Base-by-base conservation (phyloP, 2,797 vertebrate genomes). In the Tympanoctomys barrerae region DNA sequence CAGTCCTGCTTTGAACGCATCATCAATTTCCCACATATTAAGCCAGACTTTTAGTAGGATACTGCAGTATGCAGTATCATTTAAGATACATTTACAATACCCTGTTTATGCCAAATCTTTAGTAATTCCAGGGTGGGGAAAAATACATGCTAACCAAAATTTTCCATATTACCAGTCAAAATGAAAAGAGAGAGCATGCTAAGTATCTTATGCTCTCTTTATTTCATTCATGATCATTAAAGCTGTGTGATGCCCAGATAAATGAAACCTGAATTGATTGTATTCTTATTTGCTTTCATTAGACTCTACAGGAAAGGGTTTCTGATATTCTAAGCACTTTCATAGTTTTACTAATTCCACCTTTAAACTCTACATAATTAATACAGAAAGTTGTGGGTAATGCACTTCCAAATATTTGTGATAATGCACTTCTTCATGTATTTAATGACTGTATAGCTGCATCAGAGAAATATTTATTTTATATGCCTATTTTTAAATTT, bases 101-200 rank as follows among this genome's bases (percentile, higher is more conserved):
- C 12, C 2, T 54, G 78, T 22, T 52, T 1, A 64, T 28, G 7
- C 28, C 1, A 1, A 1, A 0, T n/a, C 2, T 82, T 39, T 8
- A 36, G 0, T 16, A 19, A 9, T 28, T 82, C 24, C 62, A 16
- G 8, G 7, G 4, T 64, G 7, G 14, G 36, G 9, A 5, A 70
- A 61, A 87, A 59, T 64, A 7, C 16, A 66, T n/a, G 21, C 6
- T 24, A 64, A 54, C 2, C 0, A 5, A 8, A 33, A 33, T 13
- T 46, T 21, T 70, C 28, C 85, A 42, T 36, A 26, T 54, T 36
- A 70, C 52, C 5, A 70, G 18, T 61, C 33, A 46, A 18, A 31
- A 22, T 75, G 42, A 54, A 36, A 36, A 92, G 14, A 28, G 12
- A 42, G n/a, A 57, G 54, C 36, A 7, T 61, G 22, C 28, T 42